phyloP scores from a whole-genome alignment of 2,888 invertebrate genomes.

The Palloptera scutellata region DNA sequence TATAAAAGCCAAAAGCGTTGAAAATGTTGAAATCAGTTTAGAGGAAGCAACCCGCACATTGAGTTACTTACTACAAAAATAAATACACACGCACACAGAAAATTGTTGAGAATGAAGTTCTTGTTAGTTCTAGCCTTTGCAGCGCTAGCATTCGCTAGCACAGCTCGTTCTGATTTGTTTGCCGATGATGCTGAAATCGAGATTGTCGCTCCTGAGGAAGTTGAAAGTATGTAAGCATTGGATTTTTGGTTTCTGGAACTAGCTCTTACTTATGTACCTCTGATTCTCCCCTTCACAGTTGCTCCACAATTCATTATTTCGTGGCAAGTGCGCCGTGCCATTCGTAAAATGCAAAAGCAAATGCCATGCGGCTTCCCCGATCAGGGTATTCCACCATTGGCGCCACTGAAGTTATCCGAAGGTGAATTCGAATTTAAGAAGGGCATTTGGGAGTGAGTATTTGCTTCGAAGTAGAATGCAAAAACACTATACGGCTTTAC shows the following conservation, averaged over 20 bases:
- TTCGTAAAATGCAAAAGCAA: conserved; percentile 50
- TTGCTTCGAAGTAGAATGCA: neutral
- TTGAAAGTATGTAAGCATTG: conserved; percentile 49
- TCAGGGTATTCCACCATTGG: conserved; percentile 53
- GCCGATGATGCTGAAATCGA: conserved; percentile 48
- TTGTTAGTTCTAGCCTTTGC: conserved; percentile 51
- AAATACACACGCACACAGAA: neutral
- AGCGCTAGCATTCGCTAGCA: conserved; percentile 48
- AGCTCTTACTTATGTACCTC: conserved; percentile 9
- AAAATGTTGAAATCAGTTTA: conserved; percentile 33
- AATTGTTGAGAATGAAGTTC: conserved; percentile 48
- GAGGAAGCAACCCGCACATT: conserved; percentile 23
- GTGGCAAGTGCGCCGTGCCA: conserved; percentile 53
- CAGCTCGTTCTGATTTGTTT: conserved; percentile 29
- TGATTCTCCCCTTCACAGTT: conserved; percentile 36
- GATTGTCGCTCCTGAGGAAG: conserved; percentile 42
- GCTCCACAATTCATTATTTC: conserved; percentile 52
- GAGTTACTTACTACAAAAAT: conserved; percentile 30
- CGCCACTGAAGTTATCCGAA: conserved; percentile 49
- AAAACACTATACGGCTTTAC: neutral
- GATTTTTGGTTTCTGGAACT: neutral
- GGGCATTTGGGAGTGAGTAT: conserved; percentile 48
- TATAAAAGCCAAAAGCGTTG: conserved; percentile 47
- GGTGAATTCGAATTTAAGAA: conserved; percentile 43
- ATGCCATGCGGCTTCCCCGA: conserved; percentile 56